phyloP scores from a whole-genome alignment of 2,797 vertebrate species.

The Zonotrichia albicollis region DNA sequence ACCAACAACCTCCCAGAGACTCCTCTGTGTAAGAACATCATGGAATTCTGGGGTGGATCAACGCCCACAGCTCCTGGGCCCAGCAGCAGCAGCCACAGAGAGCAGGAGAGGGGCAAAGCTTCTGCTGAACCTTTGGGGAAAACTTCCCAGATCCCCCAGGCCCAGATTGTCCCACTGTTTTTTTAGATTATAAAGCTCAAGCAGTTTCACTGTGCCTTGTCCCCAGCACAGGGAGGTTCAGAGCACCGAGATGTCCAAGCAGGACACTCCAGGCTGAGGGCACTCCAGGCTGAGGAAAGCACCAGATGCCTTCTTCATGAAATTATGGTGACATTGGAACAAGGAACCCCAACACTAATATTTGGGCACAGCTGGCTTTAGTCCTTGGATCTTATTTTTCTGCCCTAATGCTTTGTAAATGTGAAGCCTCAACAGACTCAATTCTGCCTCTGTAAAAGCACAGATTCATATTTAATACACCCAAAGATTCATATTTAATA shows the following conservation, averaged over 20 bases:
- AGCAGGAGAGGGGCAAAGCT: neutral
- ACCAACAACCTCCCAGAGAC: neutral
- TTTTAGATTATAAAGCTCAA: neutral
- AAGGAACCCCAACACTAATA: neutral
- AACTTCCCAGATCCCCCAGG: neutral
- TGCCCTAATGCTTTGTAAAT: neutral
- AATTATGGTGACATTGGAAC: fast-evolving
- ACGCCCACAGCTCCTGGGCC: neutral
- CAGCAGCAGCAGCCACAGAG: neutral
- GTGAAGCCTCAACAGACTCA: neutral
- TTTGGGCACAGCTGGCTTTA: neutral
- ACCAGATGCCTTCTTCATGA: neutral
- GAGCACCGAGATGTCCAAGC: fast-evolving
- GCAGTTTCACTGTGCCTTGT: fast-evolving
- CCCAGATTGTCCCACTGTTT: fast-evolving
- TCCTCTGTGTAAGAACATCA: fast-evolving
- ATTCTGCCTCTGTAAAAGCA: neutral
- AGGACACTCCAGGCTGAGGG: no score
- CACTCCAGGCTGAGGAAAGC: fast-evolving
- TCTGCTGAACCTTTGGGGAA: neutral
- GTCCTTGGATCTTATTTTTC: neutral
- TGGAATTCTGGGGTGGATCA: neutral
- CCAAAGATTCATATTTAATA: neutral
- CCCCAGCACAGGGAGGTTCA: neutral
- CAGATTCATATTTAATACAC: neutral